Base-by-base conservation (phyloP, 2,797 vertebrate genomes). In the Orientallactaga sibirica region DNA sequence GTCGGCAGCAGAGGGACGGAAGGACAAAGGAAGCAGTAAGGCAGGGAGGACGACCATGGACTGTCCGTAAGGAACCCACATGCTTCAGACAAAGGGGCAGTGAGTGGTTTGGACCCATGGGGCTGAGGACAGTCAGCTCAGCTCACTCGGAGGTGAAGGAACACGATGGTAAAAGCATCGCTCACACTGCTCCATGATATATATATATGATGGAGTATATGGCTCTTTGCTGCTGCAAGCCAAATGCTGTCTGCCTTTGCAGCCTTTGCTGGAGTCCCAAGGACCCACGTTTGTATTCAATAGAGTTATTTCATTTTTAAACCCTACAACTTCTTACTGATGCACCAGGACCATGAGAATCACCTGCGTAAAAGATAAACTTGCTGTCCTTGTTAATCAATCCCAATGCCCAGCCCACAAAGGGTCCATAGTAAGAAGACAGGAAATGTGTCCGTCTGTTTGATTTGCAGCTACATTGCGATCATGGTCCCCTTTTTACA, bases 291-390 rank as follows among this genome's bases (percentile, higher is more conserved):
- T 97, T 98, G 95, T 97, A 97, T 97, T 97, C 97, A 96, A 93
- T 94, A 96, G 95, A 97, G 86, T 83, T 97, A 95, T 96, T 97
- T 98, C 97, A 97, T 98, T 97, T 98, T 97, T 97, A 97, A 66
- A 97, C 97, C 95, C 97, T 94, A 97, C 95, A 96, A 96, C 96
- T 98, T 97, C 94, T 94, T 97, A 97, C 96, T 97, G 96, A 97
- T 97, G 93, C 95, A 96, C 96, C 90, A 97, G 95, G 97, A 95
- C 93, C 96, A 98, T 97, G 97, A 97, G 92, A 97, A 97, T 97
- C 95, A 83, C 93, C 96, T 97, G 88, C 92, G 95, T 94, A 95
- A 86, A 78, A 96, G 96, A 87, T 87, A 95, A 97, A 97, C 90
- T 97, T 96, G 95, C 96, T 96, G 92, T 95, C 94, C 94, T 97